Percentiles rank a stretch among this genome's conserved stretches.
These are phyloP conservation scores for Sylvia atricapilla DNA, from an alignment of 2,113 vertebrate genomes.

Conservation along the genomic window DNA sequence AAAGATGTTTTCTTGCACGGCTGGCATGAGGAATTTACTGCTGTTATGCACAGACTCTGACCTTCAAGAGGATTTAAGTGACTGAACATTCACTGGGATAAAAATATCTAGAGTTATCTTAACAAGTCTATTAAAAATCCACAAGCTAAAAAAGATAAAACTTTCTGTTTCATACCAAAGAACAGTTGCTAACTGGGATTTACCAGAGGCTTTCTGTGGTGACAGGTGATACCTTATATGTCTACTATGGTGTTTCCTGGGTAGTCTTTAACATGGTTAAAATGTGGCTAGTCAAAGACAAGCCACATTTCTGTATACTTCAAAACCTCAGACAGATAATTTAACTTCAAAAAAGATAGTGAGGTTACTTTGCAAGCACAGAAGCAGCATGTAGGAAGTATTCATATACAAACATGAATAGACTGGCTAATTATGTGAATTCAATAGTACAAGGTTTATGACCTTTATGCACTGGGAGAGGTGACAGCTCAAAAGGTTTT, in stretches of 20 bases:
- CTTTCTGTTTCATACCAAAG: neutral
- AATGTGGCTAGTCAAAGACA: neutral
- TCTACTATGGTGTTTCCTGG: neutral
- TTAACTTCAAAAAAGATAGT: neutral
- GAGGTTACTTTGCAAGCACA: neutral
- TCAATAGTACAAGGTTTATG: neutral
- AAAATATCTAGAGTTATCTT: neutral
- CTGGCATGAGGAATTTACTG: neutral
- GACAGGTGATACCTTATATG: neutral
- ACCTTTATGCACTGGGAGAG: neutral
- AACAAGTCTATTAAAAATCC: neutral
- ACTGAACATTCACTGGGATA: neutral
- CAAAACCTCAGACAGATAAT: neutral
- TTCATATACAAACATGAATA: neutral
- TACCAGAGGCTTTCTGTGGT: neutral
- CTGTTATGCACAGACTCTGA: neutral
- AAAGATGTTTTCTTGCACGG: neutral
- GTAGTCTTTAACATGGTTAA: neutral
- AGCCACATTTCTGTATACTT: neutral
- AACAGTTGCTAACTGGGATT: neutral
- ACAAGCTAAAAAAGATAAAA: neutral
- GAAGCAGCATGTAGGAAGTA: neutral
- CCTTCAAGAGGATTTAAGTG: constrained; percentile 5
- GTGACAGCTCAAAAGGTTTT: neutral
- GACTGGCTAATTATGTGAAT: neutral